Evolutionary conservation across 2,888 invertebrate genomes (phyloP).

Genomic region (Notodonta dromedarius): DNA sequence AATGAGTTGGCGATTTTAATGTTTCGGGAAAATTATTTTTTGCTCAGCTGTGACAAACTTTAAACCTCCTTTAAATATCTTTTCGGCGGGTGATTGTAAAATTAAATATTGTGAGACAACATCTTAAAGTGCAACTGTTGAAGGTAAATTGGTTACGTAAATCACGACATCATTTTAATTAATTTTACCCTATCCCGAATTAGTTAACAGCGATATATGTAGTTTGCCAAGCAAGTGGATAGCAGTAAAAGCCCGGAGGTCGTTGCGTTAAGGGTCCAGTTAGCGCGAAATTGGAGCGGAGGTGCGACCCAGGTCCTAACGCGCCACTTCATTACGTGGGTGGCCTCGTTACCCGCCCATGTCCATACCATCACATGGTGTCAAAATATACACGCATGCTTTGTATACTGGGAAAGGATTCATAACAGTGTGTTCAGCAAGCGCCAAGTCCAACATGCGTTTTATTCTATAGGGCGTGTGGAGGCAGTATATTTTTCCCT

Average conservation of each 20-base stretch:
- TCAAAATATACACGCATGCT: conserved; percentile 14
- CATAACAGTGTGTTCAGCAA: conserved; percentile 10
- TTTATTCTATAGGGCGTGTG: background rate
- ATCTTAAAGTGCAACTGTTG: background rate
- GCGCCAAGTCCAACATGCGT: conserved; percentile 17
- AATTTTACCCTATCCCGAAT: conserved; percentile 33
- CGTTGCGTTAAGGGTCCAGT: conserved; percentile 68
- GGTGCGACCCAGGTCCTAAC: conserved; percentile 66
- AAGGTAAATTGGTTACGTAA: conserved; percentile 5
- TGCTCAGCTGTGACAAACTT: conserved; percentile 19
- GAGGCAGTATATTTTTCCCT: conserved; percentile 49
- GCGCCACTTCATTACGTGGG: conserved; percentile 72
- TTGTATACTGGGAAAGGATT: conserved; percentile 9
- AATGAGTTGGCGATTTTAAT: conserved; percentile 63
- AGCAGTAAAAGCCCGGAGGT: conserved; percentile 60
- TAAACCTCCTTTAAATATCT: conserved; percentile 5
- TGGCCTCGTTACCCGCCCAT: conserved; percentile 65
- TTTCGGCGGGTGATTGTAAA: no score
- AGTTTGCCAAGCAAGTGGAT: conserved; percentile 44
- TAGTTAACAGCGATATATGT: conserved; percentile 34
- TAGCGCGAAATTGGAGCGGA: conserved; percentile 69
- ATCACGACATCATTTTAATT: conserved; percentile 18
- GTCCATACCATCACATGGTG: conserved; percentile 43
- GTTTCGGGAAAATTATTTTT: conserved; percentile 45
- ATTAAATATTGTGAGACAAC: background rate